Base-by-base conservation (phyloP, 2,888 invertebrate species). In the Meiosimyza decipiens region DNA sequence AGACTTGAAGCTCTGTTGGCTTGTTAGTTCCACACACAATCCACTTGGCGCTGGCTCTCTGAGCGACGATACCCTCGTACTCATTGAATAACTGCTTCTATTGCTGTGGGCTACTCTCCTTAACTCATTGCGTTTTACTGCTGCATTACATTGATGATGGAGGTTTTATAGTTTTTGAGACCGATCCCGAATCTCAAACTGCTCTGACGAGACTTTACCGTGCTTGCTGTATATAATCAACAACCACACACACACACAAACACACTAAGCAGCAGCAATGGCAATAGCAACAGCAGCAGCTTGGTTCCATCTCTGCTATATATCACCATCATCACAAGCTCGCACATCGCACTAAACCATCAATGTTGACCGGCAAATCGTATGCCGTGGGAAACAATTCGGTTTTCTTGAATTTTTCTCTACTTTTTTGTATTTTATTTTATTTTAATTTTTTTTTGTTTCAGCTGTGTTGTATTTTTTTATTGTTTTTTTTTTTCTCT, bases 381-480 rank as follows among this genome's bases (percentile, higher is more conserved):
- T 85, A 87, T 87, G 87, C 87, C 87, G 87, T 87, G 87, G 87
- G 87, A 87, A 87, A 87, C 87, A 87, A 87, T 87, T 87, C 86
- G 86, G 85, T 86, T 86, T 87, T 86, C 82, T 85, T 85, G 82
- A 82, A 84, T 80, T 78, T 79, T 75, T 77, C 76, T 77, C 76
- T 76, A 74, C 74, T 76, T 75, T 76, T 74, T 75, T 74, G 73
- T 73, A 74, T 64, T 67, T 65, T 74, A 60, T 60, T 15, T 80
- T 82, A 80, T 81, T 77, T 77, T 67, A n/a, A n/a, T 65, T 74
- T 65, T 52, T 15, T 80, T 82, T 80, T 81, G 77, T 77, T 51
- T 50, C 54, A 60, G 40, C 74, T 77, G 77, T 78, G 76, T 79
- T 75, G 75, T 78, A 68, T 22, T 79, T 77, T 71, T 77, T 74